Conservation (phyloP, 2,888 invertebrate species). For the Calliphora vomitoria region DNA sequence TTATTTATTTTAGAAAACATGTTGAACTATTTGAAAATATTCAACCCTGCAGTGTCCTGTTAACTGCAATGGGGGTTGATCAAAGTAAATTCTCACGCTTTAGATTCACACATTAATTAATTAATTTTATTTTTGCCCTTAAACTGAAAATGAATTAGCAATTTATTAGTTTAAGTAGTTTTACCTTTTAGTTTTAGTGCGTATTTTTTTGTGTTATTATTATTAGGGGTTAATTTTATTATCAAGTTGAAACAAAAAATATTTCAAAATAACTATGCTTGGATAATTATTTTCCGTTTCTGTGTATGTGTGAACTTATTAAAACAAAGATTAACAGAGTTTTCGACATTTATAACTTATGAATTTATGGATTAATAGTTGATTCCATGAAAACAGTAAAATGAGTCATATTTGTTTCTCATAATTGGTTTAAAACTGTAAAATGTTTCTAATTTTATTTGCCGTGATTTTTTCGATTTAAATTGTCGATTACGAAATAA, state of each 20-base stretch:
- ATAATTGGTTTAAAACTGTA: no score
- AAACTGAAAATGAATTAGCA: constrained; percentile 16
- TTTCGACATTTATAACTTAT: no score
- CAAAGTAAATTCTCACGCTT: constrained; percentile 58
- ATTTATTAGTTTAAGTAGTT: constrained; percentile 30
- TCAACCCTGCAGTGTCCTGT: not conserved
- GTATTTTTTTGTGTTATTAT: not conserved
- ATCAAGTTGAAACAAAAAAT: not conserved
- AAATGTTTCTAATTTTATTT: no score
- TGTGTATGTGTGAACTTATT: no score
- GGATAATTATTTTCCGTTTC: not conserved
- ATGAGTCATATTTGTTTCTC: no score
- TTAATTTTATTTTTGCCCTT: constrained; percentile 21
- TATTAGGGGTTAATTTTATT: constrained; percentile 30
- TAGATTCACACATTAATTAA: constrained; percentile 66
- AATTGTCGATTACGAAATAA: no score
- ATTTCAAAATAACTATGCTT: not conserved
- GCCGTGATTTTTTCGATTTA: no score
- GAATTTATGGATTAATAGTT: no score
- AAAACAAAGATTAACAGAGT: no score
- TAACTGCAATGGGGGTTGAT: not conserved
- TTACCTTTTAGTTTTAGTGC: not conserved
- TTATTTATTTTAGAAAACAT: not conserved
- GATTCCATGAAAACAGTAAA: no score
- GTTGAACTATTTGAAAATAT: not conserved